Percentiles rank a stretch among this genome's conserved stretches.
Conservation (phyloP, 2,888 invertebrate genomes). For the Ichneumoninae sp. region DNA sequence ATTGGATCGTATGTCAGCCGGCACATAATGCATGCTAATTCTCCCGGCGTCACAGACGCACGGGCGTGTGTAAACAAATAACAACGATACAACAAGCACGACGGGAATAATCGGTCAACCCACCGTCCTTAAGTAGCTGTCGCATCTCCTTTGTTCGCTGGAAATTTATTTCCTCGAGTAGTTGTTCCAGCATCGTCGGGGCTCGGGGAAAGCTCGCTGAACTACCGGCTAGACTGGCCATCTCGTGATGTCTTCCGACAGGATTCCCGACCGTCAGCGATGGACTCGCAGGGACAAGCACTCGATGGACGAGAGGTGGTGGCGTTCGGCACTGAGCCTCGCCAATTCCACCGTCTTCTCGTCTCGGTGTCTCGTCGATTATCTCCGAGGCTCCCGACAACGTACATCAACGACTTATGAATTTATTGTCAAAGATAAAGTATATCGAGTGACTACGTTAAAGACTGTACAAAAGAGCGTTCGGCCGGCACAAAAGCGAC, state of each 20-base stretch:
- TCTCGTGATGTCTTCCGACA: slow-evolving; percentile 55
- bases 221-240: slow-evolving; percentile 81
- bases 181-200: slow-evolving; percentile 92
- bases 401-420: slow-evolving; percentile 24
- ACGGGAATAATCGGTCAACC: slow-evolving; percentile 66
- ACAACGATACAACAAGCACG: neutral
- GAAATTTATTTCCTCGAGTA: slow-evolving; percentile 96
- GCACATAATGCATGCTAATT: slow-evolving; percentile 3
- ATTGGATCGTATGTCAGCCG: slow-evolving; percentile 8
- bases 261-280: neutral
- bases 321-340: neutral
- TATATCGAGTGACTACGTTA: neutral
- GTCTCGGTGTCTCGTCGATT: neutral
- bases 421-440: neutral
- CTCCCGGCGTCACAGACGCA: neutral
- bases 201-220: slow-evolving; percentile 83
- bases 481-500: neutral
- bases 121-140: slow-evolving; percentile 94
- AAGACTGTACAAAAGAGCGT: neutral
- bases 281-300: neutral
- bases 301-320: slow-evolving; percentile 1
- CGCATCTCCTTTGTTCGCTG: slow-evolving; percentile 96
- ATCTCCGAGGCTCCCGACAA: slow-evolving; percentile 15
- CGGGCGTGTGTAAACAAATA: slow-evolving; percentile 8
- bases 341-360: slow-evolving; percentile 21